Percentiles rank a stretch among this genome's conserved stretches.
Evolutionary conservation across 2,888 invertebrate genomes (phyloP).

Genomic region (Ditula angustiorana): DNA sequence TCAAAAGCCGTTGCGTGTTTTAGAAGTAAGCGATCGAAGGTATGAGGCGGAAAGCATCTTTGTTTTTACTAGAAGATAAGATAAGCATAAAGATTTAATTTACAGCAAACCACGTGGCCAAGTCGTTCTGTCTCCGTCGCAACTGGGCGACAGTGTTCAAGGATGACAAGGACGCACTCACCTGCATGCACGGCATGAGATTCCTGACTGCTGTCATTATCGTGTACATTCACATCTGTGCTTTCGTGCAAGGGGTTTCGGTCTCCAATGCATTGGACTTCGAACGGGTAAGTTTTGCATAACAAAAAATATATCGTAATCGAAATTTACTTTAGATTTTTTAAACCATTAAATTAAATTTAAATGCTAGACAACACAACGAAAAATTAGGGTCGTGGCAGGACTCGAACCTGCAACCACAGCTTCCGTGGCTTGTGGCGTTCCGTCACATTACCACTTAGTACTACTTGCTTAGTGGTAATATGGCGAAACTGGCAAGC

Average conservation of each 20-base stretch:
- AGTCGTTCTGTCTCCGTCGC: constrained; percentile 27
- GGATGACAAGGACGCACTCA: constrained; percentile 28
- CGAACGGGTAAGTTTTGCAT: neutral
- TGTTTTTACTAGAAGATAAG: too few species aligned
- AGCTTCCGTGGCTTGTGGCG: too few species aligned
- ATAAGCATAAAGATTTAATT: neutral
- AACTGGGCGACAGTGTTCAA: constrained; percentile 29
- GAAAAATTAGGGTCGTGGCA: too few species aligned
- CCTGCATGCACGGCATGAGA: constrained; percentile 26
- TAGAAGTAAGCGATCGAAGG: too few species aligned
- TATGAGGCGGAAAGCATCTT: neutral
- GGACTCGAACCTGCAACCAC: too few species aligned
- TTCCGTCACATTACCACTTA: too few species aligned
- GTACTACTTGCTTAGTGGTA: too few species aligned
- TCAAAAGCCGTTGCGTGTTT: too few species aligned
- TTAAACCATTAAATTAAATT: too few species aligned
- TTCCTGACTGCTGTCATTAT: constrained; percentile 26
- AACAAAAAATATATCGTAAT: too few species aligned
- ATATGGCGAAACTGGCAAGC: too few species aligned
- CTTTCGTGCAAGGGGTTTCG: neutral
- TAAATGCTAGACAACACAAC: too few species aligned
- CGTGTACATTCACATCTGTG: neutral
- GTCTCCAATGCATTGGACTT: constrained; percentile 19
- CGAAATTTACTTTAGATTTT: neutral
- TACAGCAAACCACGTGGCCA: constrained; percentile 28